Conservation (phyloP, 2,797 vertebrate species). For the Craterocephalus amniculus region DNA sequence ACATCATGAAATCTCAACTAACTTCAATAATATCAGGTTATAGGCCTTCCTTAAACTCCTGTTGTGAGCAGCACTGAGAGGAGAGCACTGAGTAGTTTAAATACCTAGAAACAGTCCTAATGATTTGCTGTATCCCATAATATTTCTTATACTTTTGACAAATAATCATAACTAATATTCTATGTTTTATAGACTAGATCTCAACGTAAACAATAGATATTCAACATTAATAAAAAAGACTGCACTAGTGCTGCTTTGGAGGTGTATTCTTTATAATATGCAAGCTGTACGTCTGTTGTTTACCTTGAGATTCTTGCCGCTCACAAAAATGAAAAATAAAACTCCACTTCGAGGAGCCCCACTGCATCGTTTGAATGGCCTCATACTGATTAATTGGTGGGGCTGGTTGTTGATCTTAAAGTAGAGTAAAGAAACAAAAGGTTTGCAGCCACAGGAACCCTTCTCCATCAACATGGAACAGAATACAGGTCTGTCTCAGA, state of each 20-base stretch:
- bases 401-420: constrained; percentile 18
- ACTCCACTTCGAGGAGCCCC: not conserved
- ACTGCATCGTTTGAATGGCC: constrained; percentile 14
- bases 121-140: not conserved
- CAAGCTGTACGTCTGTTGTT: not conserved
- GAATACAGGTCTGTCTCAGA: too few relatives aligned
- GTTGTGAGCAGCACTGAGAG: not conserved
- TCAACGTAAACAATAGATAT: not conserved
- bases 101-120: not conserved
- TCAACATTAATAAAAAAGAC: not conserved
- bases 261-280: not conserved
- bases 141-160: not conserved
- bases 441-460: constrained; percentile 14
- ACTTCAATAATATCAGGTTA: not conserved
- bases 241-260: not conserved
- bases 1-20: not conserved
- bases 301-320: not conserved
- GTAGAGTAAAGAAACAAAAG: constrained; percentile 17
- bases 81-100: not conserved
- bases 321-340: not conserved
- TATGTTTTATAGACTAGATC: not conserved
- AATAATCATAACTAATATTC: not conserved
- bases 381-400: constrained; percentile 38
- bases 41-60: not conserved
- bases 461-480: constrained; percentile 10